A percentile compares a stretch with the other conserved stretches of the same genome.
Evolutionary conservation across 2,797 vertebrate species (phyloP).

Genomic region (Eidolon dupreanum): DNA sequence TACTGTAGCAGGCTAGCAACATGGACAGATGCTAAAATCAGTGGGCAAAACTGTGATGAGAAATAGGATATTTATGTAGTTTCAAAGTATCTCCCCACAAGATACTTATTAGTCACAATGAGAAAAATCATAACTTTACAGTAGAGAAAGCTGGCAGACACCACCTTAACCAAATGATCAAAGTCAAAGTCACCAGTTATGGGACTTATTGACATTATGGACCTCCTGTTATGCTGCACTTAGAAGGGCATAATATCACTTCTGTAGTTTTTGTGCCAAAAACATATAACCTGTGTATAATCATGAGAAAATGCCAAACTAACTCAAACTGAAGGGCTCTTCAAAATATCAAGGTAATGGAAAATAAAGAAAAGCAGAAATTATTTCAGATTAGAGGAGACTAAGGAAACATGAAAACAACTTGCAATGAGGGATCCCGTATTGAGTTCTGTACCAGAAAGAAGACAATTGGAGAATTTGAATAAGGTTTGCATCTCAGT

Average conservation of each 20-base stretch:
- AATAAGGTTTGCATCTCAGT: neutral
- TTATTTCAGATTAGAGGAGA: neutral
- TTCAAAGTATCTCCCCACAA: neutral
- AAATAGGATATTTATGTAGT: neutral
- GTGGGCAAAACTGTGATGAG: neutral
- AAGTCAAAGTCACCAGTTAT: neutral
- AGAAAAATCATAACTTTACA: neutral
- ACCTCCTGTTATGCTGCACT: neutral
- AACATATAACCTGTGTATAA: neutral
- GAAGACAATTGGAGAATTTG: neutral
- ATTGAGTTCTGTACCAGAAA: neutral
- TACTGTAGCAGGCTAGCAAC: neutral
- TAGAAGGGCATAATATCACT: neutral
- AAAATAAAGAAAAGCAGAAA: conserved; percentile 42
- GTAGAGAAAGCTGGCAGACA: neutral
- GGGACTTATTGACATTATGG: neutral
- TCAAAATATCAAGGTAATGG: neutral
- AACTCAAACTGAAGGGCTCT: neutral
- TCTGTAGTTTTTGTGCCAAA: neutral
- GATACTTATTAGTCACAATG: neutral
- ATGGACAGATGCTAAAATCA: neutral
- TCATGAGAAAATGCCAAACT: neutral
- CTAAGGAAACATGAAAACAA: neutral
- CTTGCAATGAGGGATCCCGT: neutral
- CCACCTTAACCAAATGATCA: neutral